phyloP scores from a whole-genome alignment of 2,797 vertebrate species.

The Prunella strophiata region DNA sequence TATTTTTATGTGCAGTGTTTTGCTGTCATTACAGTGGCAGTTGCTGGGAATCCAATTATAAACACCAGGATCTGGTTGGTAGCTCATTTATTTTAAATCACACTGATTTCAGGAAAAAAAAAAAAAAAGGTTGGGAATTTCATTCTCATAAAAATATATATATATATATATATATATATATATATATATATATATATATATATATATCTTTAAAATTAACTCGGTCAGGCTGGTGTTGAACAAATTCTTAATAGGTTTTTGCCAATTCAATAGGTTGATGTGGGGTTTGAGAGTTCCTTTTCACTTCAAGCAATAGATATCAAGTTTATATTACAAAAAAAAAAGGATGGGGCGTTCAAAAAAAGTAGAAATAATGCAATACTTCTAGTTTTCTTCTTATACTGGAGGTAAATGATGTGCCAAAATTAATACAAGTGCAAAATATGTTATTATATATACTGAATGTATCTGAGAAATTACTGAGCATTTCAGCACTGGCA shows the following conservation, averaged over 20 bases:
- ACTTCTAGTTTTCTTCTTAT: not conserved
- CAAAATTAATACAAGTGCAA: not conserved
- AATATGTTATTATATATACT: not conserved
- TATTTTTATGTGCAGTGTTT: not conserved
- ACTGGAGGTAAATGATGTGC: not conserved
- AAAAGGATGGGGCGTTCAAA: rapidly evolving
- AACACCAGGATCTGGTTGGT: not conserved
- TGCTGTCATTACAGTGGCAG: not conserved
- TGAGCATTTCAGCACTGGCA: not conserved
- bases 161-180: no score
- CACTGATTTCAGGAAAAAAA: not conserved
- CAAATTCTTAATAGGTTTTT: not conserved
- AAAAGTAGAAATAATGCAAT: not conserved
- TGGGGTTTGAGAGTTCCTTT: not conserved
- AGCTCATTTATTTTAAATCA: conserved; percentile 66
- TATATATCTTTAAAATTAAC: not conserved
- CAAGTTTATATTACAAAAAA: not conserved
- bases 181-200: no score
- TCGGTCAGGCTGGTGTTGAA: not conserved
- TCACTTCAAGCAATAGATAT: not conserved
- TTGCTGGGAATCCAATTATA: conserved; percentile 10
- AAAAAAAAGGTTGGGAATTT: not conserved
- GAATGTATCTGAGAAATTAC: not conserved
- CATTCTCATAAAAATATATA: not conserved
- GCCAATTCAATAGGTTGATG: not conserved